Evolutionary conservation across 2,888 invertebrate species (phyloP).

Genomic region (Alviniconcha strummeri): DNA sequence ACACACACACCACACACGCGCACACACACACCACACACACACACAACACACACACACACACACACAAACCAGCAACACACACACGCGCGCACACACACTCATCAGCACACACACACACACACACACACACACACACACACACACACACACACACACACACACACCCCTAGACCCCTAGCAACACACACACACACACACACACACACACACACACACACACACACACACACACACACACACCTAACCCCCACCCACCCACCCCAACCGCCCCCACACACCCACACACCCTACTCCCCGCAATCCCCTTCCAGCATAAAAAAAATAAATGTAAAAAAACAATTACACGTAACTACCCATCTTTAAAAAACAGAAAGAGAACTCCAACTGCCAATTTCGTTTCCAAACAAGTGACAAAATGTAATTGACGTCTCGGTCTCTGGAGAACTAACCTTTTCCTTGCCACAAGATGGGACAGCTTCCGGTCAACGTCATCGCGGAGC

Average conservation of each 20-base stretch:
- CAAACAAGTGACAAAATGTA: too few species aligned
- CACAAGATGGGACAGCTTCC: too few species aligned
- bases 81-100: not conserved
- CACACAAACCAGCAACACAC: not conserved
- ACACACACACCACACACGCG: slow-evolving; percentile 1
- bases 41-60: not conserved
- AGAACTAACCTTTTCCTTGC: too few species aligned
- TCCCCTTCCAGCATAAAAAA: too few species aligned
- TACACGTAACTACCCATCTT: too few species aligned
- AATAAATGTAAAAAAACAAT: too few species aligned
- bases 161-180: not conserved
- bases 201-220: not conserved
- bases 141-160: not conserved
- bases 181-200: not conserved
- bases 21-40: not conserved
- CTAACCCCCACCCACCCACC: not conserved
- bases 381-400: too few species aligned
- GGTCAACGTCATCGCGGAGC: too few species aligned
- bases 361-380: too few species aligned
- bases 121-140: not conserved
- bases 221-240: not conserved
- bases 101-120: not conserved
- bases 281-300: too few species aligned
- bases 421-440: too few species aligned
- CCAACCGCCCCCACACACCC: not conserved